Conservation (phyloP, 1,140 invertebrate genomes). For the Maniola jurtina region DNA sequence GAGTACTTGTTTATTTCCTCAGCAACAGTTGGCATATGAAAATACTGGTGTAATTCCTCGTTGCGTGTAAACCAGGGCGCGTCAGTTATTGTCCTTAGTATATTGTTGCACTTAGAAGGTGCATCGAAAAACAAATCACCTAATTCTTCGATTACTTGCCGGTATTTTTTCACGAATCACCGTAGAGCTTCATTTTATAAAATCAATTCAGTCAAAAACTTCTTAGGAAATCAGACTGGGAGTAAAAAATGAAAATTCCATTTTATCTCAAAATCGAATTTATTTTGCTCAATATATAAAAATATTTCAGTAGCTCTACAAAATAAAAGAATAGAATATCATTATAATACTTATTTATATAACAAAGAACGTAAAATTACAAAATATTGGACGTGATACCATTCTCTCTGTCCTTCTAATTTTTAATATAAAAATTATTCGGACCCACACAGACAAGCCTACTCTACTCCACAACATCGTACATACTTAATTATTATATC, state of each 20-base stretch:
- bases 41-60: too few relatives aligned
- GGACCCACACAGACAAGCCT: conserved; percentile 50
- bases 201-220: too few relatives aligned
- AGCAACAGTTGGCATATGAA: too few relatives aligned
- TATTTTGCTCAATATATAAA: conserved; percentile 71
- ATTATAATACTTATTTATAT: conserved; percentile 72
- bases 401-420: conserved; percentile 67
- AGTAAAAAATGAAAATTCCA: conserved; percentile 9
- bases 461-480: conserved; percentile 28
- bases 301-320: conserved; percentile 69
- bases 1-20: too few relatives aligned
- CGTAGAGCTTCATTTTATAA: too few relatives aligned
- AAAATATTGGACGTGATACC: conserved; percentile 67
- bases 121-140: too few relatives aligned
- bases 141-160: too few relatives aligned
- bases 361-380: conserved; percentile 60
- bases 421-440: conserved; percentile 78
- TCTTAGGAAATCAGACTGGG: too few relatives aligned
- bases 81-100: too few relatives aligned
- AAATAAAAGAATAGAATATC: conserved; percentile 70
- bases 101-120: too few relatives aligned
- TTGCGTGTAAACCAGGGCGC: too few relatives aligned
- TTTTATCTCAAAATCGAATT: conserved; percentile 31
- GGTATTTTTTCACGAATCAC: too few relatives aligned
- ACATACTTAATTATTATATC: conserved; percentile 28